These are phyloP conservation scores for Hydrozoanthus gracilis DNA, from an alignment of 92 coral and sea anemone species.

Conservation along the genomic window DNA sequence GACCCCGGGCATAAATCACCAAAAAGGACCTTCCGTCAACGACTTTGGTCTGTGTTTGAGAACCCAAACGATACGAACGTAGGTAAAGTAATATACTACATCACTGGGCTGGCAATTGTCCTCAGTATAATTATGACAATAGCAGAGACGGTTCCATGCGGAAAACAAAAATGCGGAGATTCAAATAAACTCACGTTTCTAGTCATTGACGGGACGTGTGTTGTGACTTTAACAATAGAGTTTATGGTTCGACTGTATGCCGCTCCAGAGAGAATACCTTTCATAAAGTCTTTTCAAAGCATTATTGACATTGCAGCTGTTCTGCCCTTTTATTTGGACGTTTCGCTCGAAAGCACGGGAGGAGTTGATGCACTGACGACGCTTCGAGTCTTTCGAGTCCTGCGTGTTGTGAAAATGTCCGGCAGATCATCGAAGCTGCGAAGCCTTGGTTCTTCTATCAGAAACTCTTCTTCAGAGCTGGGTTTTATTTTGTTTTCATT, in stretches of 20 bases:
- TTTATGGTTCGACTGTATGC: conserved; percentile 82
- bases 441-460: conserved; percentile 84
- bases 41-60: conserved; percentile 81
- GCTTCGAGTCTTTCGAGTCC: conserved; percentile 86
- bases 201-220: conserved; percentile 86
- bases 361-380: conserved; percentile 79
- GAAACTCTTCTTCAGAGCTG: conserved; percentile 92
- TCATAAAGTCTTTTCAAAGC: conserved; percentile 85
- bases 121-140: conserved; percentile 82
- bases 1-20: conserved; percentile 25
- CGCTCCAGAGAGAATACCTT: conserved; percentile 80
- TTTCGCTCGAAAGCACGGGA: conserved; percentile 65
- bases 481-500: conserved; percentile 93
- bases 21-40: conserved; percentile 60
- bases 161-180: conserved; percentile 76
- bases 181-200: conserved; percentile 69
- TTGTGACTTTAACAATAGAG: conserved; percentile 81
- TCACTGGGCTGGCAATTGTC: conserved; percentile 82
- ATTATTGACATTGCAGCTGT: conserved; percentile 90
- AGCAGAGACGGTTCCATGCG: conserved; percentile 88
- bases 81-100: conserved; percentile 72
- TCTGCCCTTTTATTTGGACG: conserved; percentile 86
- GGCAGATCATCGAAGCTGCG: conserved; percentile 84
- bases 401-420: conserved; percentile 92
- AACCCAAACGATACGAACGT: conserved; percentile 72